Percentiles rank a stretch among this genome's conserved stretches.
These are phyloP conservation scores for Cepaea nemoralis DNA, from an alignment of 1,140 invertebrate genomes.

Conservation along the genomic window DNA sequence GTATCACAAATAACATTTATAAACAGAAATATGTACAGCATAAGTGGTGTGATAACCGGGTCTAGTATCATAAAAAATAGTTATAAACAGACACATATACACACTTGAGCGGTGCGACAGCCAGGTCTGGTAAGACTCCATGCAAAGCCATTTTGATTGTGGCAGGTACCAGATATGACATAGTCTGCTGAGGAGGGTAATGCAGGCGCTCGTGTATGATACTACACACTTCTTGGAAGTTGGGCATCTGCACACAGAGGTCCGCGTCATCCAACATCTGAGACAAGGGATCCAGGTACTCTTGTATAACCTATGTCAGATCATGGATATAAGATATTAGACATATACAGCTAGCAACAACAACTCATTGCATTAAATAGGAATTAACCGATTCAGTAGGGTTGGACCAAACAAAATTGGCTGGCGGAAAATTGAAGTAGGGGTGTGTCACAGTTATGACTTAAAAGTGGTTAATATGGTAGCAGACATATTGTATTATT, in stretches of 20 bases:
- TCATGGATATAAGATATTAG: too few relatives aligned
- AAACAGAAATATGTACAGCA: too few relatives aligned
- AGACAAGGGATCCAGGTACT: background rate
- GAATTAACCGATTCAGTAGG: too few relatives aligned
- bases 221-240: background rate
- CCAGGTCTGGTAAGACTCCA: background rate
- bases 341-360: background rate
- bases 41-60: too few relatives aligned
- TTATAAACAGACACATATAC: background rate
- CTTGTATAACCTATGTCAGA: background rate
- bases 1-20: too few relatives aligned
- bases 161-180: background rate
- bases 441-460: too few relatives aligned
- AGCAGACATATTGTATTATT: too few relatives aligned
- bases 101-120: background rate
- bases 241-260: background rate
- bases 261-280: background rate
- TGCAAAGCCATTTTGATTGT: constrained; percentile 6
- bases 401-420: too few relatives aligned
- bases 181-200: background rate
- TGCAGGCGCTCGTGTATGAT: background rate
- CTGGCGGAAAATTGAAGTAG: too few relatives aligned
- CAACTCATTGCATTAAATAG: too few relatives aligned
- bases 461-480: too few relatives aligned
- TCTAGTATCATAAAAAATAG: too few relatives aligned